phyloP scores from a whole-genome alignment of 1,140 invertebrate genomes.

The Leptinotarsa lineolata region DNA sequence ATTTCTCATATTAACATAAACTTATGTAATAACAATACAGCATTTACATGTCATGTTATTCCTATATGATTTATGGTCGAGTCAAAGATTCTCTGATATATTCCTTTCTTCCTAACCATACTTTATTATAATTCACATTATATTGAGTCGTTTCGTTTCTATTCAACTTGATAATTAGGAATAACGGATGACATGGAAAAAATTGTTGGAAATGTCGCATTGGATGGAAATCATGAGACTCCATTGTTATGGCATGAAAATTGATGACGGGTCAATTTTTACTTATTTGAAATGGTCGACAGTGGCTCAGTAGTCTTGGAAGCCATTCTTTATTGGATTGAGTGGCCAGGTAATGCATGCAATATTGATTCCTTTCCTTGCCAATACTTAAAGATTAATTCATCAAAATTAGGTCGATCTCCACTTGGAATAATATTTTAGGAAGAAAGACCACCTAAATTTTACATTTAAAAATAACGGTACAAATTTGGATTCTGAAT shows the following conservation, averaged over 20 bases:
- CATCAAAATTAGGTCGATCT: too few relatives aligned
- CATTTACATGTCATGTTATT: constrained; percentile 42
- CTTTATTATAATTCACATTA: constrained; percentile 18
- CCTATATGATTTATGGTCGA: constrained; percentile 39
- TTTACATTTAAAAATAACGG: too few relatives aligned
- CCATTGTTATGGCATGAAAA: constrained; percentile 3
- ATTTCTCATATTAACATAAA: constrained; percentile 40
- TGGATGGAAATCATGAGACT: constrained; percentile 18
- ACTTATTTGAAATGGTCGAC: too few relatives aligned
- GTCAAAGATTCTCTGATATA: constrained; percentile 33
- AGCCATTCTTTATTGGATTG: too few relatives aligned
- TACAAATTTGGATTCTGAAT: too few relatives aligned
- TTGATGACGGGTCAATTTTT: too few relatives aligned
- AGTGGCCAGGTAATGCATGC: too few relatives aligned
- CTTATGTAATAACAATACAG: constrained; percentile 43
- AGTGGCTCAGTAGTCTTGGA: too few relatives aligned
- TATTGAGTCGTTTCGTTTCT: constrained; percentile 21
- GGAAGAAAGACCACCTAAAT: too few relatives aligned
- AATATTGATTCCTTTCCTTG: too few relatives aligned
- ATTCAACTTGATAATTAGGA: constrained; percentile 27
- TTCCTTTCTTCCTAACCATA: constrained; percentile 15
- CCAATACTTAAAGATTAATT: too few relatives aligned
- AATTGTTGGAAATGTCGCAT: constrained; percentile 11
- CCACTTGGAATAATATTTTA: too few relatives aligned
- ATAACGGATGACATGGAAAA: constrained; percentile 26